phyloP scores from a whole-genome alignment of 1,140 invertebrate genomes.

The Scaptomyza hsui region DNA sequence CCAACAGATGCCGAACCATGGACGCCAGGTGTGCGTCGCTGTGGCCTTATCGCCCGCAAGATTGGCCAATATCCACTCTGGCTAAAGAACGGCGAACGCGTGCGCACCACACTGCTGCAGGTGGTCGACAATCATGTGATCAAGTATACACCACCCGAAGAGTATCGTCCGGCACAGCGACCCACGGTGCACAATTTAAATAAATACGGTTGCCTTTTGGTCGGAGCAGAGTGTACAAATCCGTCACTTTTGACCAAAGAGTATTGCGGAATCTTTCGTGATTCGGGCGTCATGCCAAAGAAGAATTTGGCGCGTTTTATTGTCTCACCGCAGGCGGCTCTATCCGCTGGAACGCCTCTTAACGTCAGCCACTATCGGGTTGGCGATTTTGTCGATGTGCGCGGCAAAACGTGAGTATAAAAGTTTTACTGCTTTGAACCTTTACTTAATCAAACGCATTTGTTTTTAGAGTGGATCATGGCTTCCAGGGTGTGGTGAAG shows the following conservation, averaged over 20 bases:
- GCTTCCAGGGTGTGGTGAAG: conserved; percentile 99
- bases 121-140: conserved; percentile 98
- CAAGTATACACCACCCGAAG: conserved; percentile 94
- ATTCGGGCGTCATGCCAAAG: conserved; percentile 95
- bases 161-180: conserved; percentile 87
- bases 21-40: conserved; percentile 87
- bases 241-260: conserved; percentile 94
- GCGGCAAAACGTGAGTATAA: conserved; percentile 93
- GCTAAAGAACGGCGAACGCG: conserved; percentile 92
- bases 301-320: conserved; percentile 92
- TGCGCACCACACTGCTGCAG: conserved; percentile 93
- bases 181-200: conserved; percentile 76
- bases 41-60: conserved; percentile 95
- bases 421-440: neutral
- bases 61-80: conserved; percentile 97
- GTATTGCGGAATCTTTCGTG: conserved; percentile 94
- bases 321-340: conserved; percentile 93
- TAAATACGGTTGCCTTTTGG: conserved; percentile 89
- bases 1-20: conserved; percentile 87
- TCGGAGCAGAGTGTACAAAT: conserved; percentile 95
- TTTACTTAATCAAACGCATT: conserved; percentile 3
- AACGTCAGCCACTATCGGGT: conserved; percentile 94
- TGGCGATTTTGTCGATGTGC: conserved; percentile 95
- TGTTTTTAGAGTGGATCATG: conserved; percentile 90
- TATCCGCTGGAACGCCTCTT: conserved; percentile 95